Evolutionary conservation across 2,113 vertebrate species (phyloP).

Genomic region (Ceuthmochares aereus): DNA sequence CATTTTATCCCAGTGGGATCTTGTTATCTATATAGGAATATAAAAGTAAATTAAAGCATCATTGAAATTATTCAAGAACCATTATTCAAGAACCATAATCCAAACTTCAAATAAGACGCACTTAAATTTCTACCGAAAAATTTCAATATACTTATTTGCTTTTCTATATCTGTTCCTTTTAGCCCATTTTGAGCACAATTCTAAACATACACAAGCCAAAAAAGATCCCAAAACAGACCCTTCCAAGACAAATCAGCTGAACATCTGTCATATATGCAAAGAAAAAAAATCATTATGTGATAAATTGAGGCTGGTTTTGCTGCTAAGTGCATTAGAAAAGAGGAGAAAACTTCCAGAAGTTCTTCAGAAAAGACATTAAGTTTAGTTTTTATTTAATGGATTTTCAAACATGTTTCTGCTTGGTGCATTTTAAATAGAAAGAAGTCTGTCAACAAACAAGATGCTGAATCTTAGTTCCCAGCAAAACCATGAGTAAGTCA

Average conservation of each 20-base stretch:
- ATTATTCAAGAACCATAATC: constrained; percentile 33
- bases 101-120: background rate
- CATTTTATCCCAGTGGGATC: background rate
- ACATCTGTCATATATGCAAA: constrained; percentile 1
- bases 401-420: constrained; percentile 36
- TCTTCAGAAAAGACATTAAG: constrained; percentile 17
- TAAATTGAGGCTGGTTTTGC: background rate
- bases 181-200: background rate
- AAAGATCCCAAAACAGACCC: background rate
- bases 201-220: background rate
- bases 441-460: background rate
- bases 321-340: background rate
- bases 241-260: constrained; percentile 13
- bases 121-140: background rate
- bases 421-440: background rate
- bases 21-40: background rate
- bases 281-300: background rate
- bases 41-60: background rate
- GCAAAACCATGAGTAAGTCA: constrained; percentile 35
- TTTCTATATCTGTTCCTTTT: background rate
- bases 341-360: background rate
- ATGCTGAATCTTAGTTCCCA: constrained; percentile 23
- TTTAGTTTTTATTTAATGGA: background rate
- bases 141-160: background rate
- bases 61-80: too few species aligned